Evolutionary conservation across 2,888 invertebrate species (phyloP).

Genomic region (Xestia ashworthii): DNA sequence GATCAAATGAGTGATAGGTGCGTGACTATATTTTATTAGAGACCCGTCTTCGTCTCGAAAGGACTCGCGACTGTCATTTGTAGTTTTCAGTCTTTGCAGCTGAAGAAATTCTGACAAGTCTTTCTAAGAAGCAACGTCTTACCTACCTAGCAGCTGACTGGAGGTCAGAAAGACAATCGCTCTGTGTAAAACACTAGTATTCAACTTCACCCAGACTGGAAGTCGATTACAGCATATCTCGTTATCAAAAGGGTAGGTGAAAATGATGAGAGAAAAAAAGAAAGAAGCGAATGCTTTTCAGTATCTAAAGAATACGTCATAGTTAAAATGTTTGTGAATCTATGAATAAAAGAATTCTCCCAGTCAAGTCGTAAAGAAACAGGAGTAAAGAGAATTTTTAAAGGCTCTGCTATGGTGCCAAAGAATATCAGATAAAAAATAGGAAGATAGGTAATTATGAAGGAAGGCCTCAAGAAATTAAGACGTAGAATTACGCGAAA

Average conservation of each 20-base stretch:
- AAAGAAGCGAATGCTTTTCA: not conserved
- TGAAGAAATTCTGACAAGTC: not conserved
- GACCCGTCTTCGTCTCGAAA: not conserved
- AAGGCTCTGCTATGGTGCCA: not conserved
- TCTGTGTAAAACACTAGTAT: not conserved
- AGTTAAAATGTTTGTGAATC: too few species aligned
- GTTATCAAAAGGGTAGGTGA: not conserved
- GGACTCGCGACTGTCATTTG: not conserved
- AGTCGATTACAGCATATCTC: not conserved
- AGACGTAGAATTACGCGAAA: constrained; percentile 5
- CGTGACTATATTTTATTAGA: not conserved
- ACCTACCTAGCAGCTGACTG: not conserved
- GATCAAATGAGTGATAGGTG: too few species aligned
- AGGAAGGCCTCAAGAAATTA: constrained; percentile 4
- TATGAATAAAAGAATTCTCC: constrained; percentile 4
- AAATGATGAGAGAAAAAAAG: not conserved
- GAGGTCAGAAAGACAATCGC: not conserved
- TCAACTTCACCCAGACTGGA: not conserved
- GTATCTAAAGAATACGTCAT: not conserved
- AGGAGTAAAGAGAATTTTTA: not conserved
- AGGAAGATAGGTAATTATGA: not conserved
- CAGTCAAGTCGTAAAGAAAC: constrained; percentile 1
- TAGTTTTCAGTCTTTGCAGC: not conserved
- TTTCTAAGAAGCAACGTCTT: not conserved
- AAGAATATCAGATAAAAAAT: not conserved